Conservation (phyloP, 2,113 vertebrate species). For the Cinclus mexicanus region DNA sequence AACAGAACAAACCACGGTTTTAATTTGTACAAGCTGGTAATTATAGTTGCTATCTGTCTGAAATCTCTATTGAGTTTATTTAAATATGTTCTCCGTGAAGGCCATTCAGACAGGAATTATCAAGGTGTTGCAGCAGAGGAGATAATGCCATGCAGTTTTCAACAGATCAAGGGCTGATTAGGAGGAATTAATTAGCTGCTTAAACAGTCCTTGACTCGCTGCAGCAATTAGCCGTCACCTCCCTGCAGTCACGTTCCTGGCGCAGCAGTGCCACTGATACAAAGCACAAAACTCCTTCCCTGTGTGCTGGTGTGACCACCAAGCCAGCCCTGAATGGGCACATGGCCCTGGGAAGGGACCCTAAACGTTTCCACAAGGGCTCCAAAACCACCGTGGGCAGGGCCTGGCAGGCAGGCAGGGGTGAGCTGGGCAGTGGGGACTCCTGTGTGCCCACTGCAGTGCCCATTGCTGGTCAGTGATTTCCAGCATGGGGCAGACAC, state of each 20-base stretch:
- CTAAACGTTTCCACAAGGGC: not conserved
- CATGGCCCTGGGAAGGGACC: not conserved
- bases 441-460: rapidly evolving
- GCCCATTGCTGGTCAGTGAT: rapidly evolving
- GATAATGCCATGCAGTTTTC: constrained; percentile 65
- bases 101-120: constrained; percentile 61
- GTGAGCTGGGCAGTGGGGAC: not conserved
- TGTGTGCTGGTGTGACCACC: not conserved
- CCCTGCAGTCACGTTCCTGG: not conserved
- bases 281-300: not conserved
- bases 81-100: constrained; percentile 64
- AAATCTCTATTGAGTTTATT: constrained; percentile 72
- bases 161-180: constrained; percentile 62
- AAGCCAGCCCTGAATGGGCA: not conserved
- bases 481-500: not conserved
- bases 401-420: not conserved
- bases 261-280: not conserved
- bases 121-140: constrained; percentile 62
- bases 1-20: constrained; percentile 60
- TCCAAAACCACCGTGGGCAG: not conserved
- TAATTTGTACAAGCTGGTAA: constrained; percentile 72
- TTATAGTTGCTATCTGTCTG: constrained; percentile 70
- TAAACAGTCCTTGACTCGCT: constrained; percentile 63
- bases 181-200: constrained; percentile 71
- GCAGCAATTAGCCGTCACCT: constrained; percentile 54